Conservation (phyloP, 2,113 vertebrate genomes). For the Motacilla alba region DNA sequence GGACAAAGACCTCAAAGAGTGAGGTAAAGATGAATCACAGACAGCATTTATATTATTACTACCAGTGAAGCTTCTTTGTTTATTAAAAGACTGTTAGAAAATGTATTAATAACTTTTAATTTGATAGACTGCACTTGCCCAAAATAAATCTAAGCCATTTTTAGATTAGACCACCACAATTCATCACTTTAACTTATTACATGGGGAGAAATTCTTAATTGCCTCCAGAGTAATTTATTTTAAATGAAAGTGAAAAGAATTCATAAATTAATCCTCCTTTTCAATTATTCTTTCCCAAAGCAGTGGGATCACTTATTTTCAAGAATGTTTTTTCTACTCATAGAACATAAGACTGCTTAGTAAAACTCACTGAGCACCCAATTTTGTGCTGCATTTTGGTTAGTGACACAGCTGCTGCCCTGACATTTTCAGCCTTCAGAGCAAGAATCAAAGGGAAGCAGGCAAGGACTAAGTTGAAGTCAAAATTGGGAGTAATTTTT, state of each 20-base stretch:
- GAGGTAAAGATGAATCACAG: neutral
- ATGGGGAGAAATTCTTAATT: neutral
- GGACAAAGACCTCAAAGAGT: neutral
- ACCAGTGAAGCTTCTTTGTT: neutral
- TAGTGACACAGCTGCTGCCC: neutral
- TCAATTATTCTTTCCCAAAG: neutral
- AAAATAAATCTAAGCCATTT: conserved; percentile 13
- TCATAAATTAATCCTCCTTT: neutral
- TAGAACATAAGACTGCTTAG: neutral
- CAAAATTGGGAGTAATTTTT: neutral
- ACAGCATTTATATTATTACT: neutral
- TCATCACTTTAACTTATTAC: conserved; percentile 9
- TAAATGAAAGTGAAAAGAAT: neutral
- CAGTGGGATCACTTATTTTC: neutral
- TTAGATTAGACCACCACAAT: neutral
- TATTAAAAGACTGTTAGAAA: neutral
- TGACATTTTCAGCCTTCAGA: neutral
- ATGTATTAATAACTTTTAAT: neutral
- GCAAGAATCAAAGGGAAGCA: neutral
- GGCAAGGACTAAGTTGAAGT: neutral
- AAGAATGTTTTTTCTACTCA: neutral
- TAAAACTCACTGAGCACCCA: neutral
- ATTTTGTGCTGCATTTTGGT: neutral
- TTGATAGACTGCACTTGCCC: neutral
- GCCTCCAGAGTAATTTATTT: neutral